Evolutionary conservation across 1,140 invertebrate species (phyloP).

Genomic region (Chironomus tepperi): DNA sequence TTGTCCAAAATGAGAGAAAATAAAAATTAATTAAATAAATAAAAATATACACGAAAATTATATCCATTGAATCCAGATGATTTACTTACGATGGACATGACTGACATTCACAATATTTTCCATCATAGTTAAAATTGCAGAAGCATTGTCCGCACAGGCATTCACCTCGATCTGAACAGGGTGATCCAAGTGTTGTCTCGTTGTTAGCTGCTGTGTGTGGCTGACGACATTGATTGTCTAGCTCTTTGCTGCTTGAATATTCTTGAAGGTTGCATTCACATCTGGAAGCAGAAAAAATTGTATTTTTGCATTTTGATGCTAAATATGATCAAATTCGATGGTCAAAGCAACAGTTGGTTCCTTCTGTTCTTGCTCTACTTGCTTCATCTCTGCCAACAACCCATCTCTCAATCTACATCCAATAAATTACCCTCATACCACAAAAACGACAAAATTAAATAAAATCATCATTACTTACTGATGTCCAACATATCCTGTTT

Average conservation of each 20-base stretch:
- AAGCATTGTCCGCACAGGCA: slow-evolving; percentile 44
- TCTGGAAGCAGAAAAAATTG: too few relatives aligned
- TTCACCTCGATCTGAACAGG: slow-evolving; percentile 40
- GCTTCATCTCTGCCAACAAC: too few relatives aligned
- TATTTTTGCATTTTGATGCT: too few relatives aligned
- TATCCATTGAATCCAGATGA: slow-evolving; percentile 6
- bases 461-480: background rate
- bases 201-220: slow-evolving; percentile 30
- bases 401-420: too few relatives aligned
- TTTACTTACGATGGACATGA: slow-evolving; percentile 33
- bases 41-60: background rate
- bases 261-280: slow-evolving; percentile 44
- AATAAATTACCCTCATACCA: background rate
- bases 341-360: too few relatives aligned
- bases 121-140: slow-evolving; percentile 43
- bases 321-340: too few relatives aligned
- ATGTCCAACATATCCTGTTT: slow-evolving; percentile 45
- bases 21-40: slow-evolving; percentile 23
- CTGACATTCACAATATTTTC: slow-evolving; percentile 45
- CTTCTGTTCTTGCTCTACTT: too few relatives aligned
- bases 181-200: slow-evolving; percentile 31
- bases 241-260: slow-evolving; percentile 39
- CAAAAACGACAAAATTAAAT: background rate
- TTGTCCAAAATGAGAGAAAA: background rate
- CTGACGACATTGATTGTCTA: slow-evolving; percentile 40